Evolutionary conservation across 2,113 vertebrate genomes (phyloP), one percentile per base, ranked within the genome.

Genomic region (Atrichornis clamosus): DNA sequence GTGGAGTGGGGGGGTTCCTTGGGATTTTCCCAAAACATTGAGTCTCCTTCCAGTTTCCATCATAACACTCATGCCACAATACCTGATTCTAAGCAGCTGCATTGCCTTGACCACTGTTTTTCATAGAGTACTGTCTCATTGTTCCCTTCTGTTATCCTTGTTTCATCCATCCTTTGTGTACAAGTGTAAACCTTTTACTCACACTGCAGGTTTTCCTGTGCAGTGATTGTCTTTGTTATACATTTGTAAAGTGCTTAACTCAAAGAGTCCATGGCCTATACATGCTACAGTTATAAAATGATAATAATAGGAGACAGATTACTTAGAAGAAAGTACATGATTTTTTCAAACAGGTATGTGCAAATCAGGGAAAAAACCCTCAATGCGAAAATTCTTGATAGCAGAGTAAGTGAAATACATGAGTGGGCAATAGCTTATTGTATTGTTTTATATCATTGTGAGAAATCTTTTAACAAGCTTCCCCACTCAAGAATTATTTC

Each of bases 391-490:
- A 77, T 47, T 84, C 35, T 62, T 87, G 19, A 47, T 39, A 59
- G 49, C 33, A 77, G 74, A 90, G 15, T 70, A 77, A 90, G 32
- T 72, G 55, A 93, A 95, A 82, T 49, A 94, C 47, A 78, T 46
- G 90, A 95, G 76, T 76, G 95, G 77, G 87, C 63, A 93, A 89
- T 85, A 95, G 64, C 9, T 58, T 74, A 67, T 50, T 95, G 80
- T 86, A 81, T 85, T 92, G 67, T 95, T 97, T 96, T 81, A 91
- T 79, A 91, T 28, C 33, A 82, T 87, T 88, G 64, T 80, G 13
- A 93, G 59, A 95, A 97, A 95, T 78, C 46, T 92, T 87, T 95
- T 91, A 67, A 92, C 65, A 87, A 89, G 91, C 77, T 94, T 94
- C 69, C 27, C 37, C 78, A 60, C 80, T 95, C 55, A 94, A 95